A percentile compares a stretch with the other conserved stretches of the same genome.
Evolutionary conservation across 1,140 invertebrate species (phyloP).

Genomic region (Heliconius melpomene): DNA sequence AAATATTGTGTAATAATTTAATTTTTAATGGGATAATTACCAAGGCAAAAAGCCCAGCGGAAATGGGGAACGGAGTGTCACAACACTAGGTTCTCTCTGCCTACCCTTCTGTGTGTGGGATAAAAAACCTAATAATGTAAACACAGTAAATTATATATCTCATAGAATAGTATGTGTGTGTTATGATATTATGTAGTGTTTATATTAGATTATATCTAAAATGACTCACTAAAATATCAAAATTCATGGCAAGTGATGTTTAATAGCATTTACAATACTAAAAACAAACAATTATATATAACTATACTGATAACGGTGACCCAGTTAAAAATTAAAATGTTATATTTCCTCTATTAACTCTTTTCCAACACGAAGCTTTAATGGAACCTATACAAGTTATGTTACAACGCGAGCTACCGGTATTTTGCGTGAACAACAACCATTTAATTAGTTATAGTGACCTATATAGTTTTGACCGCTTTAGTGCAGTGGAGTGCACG

Average conservation of each 20-base stretch:
- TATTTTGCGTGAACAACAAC: conserved; percentile 53
- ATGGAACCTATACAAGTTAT: conserved; percentile 24
- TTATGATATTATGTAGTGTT: background rate
- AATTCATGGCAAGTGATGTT: background rate
- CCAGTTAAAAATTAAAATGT: conserved; percentile 31
- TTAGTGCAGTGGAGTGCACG: background rate
- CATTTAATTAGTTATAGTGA: conserved; percentile 64
- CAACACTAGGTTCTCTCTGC: too few species aligned
- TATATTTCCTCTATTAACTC: conserved; percentile 18
- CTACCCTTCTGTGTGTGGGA: too few species aligned
- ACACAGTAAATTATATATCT: background rate
- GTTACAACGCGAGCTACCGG: conserved; percentile 45
- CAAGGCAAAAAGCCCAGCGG: too few species aligned
- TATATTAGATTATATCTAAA: too few species aligned
- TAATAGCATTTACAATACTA: background rate
- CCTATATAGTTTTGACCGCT: conserved; percentile 56
- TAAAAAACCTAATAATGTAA: too few species aligned
- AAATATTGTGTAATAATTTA: too few species aligned
- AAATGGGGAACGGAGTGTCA: too few species aligned
- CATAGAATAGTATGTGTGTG: background rate
- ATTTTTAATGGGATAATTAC: too few species aligned
- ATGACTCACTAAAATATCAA: background rate
- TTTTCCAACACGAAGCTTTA: conserved; percentile 40
- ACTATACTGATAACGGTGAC: conserved; percentile 25
- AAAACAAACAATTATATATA: conserved; percentile 13